These are phyloP conservation scores for Miniopterus natalensis DNA, from an alignment of 2,113 vertebrate genomes.

Conservation along the genomic window DNA sequence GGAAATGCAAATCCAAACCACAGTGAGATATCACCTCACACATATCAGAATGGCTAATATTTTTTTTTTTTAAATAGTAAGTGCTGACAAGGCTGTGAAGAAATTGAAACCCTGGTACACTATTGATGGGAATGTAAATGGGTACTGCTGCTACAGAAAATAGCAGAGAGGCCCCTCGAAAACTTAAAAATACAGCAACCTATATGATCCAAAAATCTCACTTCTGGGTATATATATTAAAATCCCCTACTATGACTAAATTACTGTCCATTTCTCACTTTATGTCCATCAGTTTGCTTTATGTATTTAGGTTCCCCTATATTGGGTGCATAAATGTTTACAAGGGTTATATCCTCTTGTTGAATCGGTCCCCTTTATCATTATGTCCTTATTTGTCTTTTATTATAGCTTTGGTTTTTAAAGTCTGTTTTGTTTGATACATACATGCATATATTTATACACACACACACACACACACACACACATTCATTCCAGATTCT, in stretches of 20 bases:
- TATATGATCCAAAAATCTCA: neutral
- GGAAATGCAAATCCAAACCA: constrained; percentile 12
- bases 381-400: neutral
- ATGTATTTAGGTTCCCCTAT: neutral
- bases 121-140: neutral
- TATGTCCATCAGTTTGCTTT: neutral
- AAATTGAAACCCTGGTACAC: neutral
- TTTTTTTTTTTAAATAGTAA: neutral
- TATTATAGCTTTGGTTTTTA: neutral
- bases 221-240: neutral
- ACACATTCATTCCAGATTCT: too few relatives aligned
- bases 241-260: neutral
- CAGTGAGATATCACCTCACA: neutral
- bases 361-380: neutral
- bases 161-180: neutral
- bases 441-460: too few relatives aligned
- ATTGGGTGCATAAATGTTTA: neutral
- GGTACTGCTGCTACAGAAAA: neutral
- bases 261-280: neutral
- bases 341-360: neutral
- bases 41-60: neutral
- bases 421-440: neutral
- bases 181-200: neutral
- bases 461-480: too few relatives aligned
- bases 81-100: neutral